These are phyloP conservation scores for Ophion costatus DNA, from an alignment of 2,888 invertebrate species.

Conservation along the genomic window DNA sequence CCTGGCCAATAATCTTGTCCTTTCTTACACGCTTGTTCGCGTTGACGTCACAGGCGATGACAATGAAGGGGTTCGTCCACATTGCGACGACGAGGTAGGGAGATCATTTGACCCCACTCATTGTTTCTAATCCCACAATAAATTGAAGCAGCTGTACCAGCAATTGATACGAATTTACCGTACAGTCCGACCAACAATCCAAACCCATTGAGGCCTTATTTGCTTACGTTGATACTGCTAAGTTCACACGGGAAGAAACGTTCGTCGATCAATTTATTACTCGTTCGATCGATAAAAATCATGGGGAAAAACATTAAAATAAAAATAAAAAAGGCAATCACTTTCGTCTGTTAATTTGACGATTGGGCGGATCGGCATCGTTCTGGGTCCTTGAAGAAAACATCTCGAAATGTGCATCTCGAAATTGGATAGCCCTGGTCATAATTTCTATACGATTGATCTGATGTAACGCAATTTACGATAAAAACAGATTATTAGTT, in stretches of 20 bases:
- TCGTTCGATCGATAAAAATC: too few relatives aligned
- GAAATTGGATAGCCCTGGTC: too few relatives aligned
- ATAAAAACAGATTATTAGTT: too few relatives aligned
- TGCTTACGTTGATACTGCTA: neutral
- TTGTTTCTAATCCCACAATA: constrained; percentile 83
- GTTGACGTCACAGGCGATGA: constrained; percentile 73
- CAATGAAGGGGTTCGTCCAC: constrained; percentile 76
- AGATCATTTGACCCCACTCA: constrained; percentile 82
- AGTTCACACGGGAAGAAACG: neutral
- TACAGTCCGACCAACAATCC: constrained; percentile 80
- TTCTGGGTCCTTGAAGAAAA: too few relatives aligned
- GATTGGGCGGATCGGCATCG: too few relatives aligned
- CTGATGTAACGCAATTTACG: too few relatives aligned
- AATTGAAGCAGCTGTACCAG: constrained; percentile 83
- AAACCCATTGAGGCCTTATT: constrained; percentile 1
- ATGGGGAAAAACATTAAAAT: too few relatives aligned
- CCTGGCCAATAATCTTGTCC: constrained; percentile 64
- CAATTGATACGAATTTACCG: constrained; percentile 83
- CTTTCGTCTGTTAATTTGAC: too few relatives aligned
- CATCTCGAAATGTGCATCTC: too few relatives aligned
- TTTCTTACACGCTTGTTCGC: constrained; percentile 40
- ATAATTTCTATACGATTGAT: too few relatives aligned
- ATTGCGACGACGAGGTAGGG: constrained; percentile 78
- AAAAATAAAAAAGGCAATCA: too few relatives aligned
- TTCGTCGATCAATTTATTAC: too few relatives aligned